phyloP scores from a whole-genome alignment of 1,140 invertebrate genomes.

The Caerostris extrusa region DNA sequence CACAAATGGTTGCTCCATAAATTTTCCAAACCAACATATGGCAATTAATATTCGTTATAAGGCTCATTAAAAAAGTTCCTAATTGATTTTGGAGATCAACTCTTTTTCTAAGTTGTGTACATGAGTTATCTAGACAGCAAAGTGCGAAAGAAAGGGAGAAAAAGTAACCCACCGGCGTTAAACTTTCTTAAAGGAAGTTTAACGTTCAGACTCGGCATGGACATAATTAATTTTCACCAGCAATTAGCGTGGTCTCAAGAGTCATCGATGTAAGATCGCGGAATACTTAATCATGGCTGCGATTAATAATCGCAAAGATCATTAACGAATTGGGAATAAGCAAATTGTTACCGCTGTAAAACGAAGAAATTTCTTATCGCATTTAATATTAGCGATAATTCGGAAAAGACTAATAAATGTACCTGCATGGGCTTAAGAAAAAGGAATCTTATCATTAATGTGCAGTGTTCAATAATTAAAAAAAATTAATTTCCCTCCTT shows the following conservation, averaged over 20 bases:
- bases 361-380: neutral
- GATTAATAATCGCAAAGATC: slow-evolving; percentile 30
- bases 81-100: neutral
- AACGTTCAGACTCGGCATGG: neutral
- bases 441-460: too few relatives aligned
- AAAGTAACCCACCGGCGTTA: neutral
- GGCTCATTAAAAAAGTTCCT: neutral
- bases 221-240: neutral
- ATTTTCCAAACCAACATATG: neutral
- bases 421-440: too few relatives aligned
- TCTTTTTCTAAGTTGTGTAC: neutral
- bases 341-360: neutral
- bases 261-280: neutral
- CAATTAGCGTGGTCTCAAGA: neutral
- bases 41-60: neutral
- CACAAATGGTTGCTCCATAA: neutral
- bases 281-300: neutral
- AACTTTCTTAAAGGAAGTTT: neutral
- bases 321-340: neutral
- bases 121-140: neutral
- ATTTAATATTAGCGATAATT: too few relatives aligned
- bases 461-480: too few relatives aligned
- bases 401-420: too few relatives aligned
- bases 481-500: too few relatives aligned
- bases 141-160: neutral